phyloP scores from a whole-genome alignment of 64 coral and sea anemone genomes.

The Actinia equina region DNA sequence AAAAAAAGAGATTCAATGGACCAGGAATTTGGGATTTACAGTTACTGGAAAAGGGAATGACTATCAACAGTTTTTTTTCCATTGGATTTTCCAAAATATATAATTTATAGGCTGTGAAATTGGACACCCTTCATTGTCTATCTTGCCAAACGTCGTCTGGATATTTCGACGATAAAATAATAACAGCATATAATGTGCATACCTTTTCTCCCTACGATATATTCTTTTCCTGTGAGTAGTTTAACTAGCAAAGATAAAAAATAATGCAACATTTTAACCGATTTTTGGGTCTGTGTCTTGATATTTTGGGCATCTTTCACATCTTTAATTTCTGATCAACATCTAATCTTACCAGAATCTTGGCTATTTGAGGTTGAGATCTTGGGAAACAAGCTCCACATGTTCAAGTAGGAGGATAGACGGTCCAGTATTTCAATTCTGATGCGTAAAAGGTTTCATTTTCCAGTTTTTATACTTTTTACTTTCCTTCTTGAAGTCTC shows the following conservation, averaged over 20 bases:
- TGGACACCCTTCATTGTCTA: too few relatives aligned
- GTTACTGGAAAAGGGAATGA: too few relatives aligned
- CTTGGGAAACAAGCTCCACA: not conserved
- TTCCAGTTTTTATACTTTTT: not conserved
- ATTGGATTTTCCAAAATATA: too few relatives aligned
- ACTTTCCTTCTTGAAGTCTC: not conserved
- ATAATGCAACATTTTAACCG: not conserved
- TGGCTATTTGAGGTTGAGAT: not conserved
- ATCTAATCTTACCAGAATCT: not conserved
- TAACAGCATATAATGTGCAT: not conserved
- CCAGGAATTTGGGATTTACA: too few relatives aligned
- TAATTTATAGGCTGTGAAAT: too few relatives aligned
- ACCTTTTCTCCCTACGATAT: constrained; percentile 24
- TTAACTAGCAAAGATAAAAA: not conserved
- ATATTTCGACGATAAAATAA: too few relatives aligned
- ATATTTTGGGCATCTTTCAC: not conserved
- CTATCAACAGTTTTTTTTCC: too few relatives aligned
- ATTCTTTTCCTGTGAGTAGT: constrained; percentile 12
- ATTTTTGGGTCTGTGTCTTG: not conserved
- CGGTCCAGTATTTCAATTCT: not conserved
- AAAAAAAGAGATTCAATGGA: too few relatives aligned
- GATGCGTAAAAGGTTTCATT: not conserved
- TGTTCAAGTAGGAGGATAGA: not conserved
- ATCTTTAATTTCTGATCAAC: not conserved
- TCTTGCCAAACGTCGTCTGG: too few relatives aligned